Percentiles rank a stretch among this genome's conserved stretches.
Conservation (phyloP, 2,888 invertebrate species). For the Girardia tigrina region DNA sequence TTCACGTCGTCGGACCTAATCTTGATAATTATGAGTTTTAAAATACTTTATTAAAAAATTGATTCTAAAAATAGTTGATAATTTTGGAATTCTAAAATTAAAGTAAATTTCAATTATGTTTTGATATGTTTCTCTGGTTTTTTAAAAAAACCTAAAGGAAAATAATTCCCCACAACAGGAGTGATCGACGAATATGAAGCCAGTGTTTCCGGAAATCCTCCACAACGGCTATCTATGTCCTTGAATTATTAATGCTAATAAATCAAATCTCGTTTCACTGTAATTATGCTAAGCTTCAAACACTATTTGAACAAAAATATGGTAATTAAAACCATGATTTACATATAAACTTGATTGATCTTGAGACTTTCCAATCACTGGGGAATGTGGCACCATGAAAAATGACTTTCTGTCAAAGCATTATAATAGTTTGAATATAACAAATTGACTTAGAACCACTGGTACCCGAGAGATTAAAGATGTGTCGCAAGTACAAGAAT, state of each 20-base stretch:
- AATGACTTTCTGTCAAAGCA: not conserved
- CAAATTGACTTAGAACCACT: not conserved
- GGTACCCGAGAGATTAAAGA: not conserved
- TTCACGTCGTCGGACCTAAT: too few relatives aligned
- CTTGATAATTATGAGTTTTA: too few relatives aligned
- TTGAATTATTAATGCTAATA: not conserved
- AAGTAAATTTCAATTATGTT: too few relatives aligned
- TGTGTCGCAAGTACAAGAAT: not conserved
- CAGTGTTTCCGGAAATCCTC: not conserved
- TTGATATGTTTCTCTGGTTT: too few relatives aligned
- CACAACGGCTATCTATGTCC: not conserved
- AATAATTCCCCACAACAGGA: too few relatives aligned
- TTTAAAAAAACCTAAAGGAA: too few relatives aligned
- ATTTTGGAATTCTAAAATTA: too few relatives aligned
- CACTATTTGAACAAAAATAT: not conserved
- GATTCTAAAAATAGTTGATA: too few relatives aligned
- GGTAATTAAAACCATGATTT: not conserved
- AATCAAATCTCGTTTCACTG: not conserved
- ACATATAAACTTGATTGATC: not conserved
- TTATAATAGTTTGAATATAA: not conserved
- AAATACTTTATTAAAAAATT: too few relatives aligned
- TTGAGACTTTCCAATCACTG: not conserved
- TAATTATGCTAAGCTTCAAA: not conserved
- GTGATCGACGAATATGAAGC: too few relatives aligned
- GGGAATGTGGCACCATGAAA: not conserved